Percentiles rank a stretch among this genome's conserved stretches.
These are phyloP conservation scores for Caracal caracal DNA, from an alignment of 2,113 vertebrate species.

Conservation along the genomic window DNA sequence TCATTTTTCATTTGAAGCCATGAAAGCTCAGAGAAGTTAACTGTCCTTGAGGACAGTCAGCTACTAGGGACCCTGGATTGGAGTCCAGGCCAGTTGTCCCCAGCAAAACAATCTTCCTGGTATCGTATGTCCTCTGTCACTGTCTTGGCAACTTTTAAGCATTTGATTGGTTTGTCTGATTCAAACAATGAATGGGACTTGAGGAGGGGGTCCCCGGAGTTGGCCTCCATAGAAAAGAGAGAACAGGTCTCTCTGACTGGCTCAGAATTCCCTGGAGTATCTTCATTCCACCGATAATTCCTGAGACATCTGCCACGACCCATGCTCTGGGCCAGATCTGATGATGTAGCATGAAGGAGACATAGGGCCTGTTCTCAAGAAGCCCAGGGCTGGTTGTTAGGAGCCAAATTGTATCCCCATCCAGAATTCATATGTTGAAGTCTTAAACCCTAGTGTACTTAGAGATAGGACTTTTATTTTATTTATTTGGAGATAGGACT, in stretches of 20 bases:
- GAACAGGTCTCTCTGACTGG: neutral
- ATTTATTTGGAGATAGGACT: neutral
- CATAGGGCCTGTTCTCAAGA: rapidly evolving
- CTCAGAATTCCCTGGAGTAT: neutral
- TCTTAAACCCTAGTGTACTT: neutral
- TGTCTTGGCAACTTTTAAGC: neutral
- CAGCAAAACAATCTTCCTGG: neutral
- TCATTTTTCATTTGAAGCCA: neutral
- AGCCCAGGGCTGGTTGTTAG: neutral
- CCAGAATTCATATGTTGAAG: neutral
- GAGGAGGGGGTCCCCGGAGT: neutral
- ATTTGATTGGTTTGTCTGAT: neutral
- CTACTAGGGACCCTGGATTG: neutral
- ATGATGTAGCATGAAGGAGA: neutral
- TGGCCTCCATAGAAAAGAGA: neutral
- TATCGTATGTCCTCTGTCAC: neutral
- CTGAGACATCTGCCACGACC: neutral
- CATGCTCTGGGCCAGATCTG: neutral
- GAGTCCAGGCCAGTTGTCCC: neutral
- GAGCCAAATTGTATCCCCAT: neutral
- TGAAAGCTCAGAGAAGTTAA: neutral
- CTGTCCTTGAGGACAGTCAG: neutral
- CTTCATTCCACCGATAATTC: neutral
- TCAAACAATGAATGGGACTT: neutral
- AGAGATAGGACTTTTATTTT: neutral